These are phyloP conservation scores for Lateolabrax maculatus DNA, from an alignment of 2,797 vertebrate species.

Conservation along the genomic window DNA sequence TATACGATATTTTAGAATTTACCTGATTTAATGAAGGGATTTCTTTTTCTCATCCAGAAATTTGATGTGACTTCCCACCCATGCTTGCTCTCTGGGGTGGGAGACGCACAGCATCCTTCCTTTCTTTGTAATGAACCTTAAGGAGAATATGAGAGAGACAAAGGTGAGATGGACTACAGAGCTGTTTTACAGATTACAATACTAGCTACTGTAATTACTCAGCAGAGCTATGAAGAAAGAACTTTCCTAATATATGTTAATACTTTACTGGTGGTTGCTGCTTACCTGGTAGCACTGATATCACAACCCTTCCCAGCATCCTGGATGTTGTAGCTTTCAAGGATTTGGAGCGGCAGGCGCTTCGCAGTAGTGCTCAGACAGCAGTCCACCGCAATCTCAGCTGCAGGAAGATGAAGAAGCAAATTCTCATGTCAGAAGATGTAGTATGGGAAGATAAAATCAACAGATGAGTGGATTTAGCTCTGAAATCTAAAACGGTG, in stretches of 20 bases:
- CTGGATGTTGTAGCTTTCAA: constrained; percentile 50
- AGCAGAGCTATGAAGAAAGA: not conserved
- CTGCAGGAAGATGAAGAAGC: constrained; percentile 44
- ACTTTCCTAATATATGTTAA: not conserved
- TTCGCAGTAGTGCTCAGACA: constrained; percentile 34
- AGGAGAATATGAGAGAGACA: not conserved
- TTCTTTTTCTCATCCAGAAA: constrained; percentile 23
- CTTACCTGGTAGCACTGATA: constrained; percentile 68
- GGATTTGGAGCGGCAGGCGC: not conserved
- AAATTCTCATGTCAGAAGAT: not conserved
- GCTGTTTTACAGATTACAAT: not conserved
- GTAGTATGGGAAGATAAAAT: too few species aligned
- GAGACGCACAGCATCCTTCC: constrained; percentile 48
- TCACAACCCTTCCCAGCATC: constrained; percentile 61
- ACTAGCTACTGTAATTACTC: too few species aligned
- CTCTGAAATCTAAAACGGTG: not conserved
- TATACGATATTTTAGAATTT: not conserved
- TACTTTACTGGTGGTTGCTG: not conserved
- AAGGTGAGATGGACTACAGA: not conserved
- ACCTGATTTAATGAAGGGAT: constrained; percentile 21
- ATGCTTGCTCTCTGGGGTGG: not conserved
- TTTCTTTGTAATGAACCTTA: constrained; percentile 41
- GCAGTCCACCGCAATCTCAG: constrained; percentile 57
- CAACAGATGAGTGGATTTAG: too few species aligned
- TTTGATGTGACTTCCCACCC: constrained; percentile 40